phyloP scores from a whole-genome alignment of 2,888 invertebrate species.

The Dendrolimus houi region DNA sequence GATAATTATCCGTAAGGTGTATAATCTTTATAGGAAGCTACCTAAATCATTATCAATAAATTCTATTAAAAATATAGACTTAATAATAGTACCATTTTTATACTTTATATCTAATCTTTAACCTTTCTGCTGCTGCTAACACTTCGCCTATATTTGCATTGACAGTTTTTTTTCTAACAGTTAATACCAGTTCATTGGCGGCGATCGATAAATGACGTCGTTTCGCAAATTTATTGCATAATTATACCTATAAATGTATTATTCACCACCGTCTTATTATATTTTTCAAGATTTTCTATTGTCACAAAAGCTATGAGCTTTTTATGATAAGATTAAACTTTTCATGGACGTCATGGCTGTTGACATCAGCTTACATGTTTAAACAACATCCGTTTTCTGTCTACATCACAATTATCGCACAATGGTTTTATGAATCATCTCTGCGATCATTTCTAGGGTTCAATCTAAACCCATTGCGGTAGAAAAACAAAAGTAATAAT shows the following conservation, averaged over 20 bases:
- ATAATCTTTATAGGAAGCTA: no score
- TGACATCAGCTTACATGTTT: slow-evolving; percentile 59
- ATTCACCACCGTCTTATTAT: not conserved
- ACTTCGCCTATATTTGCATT: no score
- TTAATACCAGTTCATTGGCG: not conserved
- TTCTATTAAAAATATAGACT: no score
- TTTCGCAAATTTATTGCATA: not conserved
- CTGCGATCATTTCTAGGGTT: slow-evolving; percentile 21
- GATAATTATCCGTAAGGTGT: no score
- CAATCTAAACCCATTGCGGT: not conserved
- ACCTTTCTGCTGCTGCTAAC: no score
- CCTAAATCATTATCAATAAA: no score
- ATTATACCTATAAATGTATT: not conserved
- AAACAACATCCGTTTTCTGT: slow-evolving; percentile 50
- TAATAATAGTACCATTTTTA: no score
- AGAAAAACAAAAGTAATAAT: not conserved
- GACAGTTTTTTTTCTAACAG: not conserved
- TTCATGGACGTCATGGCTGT: slow-evolving; percentile 48
- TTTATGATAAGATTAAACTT: slow-evolving; percentile 27
- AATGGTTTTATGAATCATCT: slow-evolving; percentile 36
- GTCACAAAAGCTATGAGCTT: slow-evolving; percentile 29
- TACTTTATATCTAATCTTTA: no score
- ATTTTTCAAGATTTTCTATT: slow-evolving; percentile 15
- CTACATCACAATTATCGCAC: slow-evolving; percentile 30
- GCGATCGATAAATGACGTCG: not conserved